Conservation (phyloP, 2,113 vertebrate species). For the Amphiprion percula region DNA sequence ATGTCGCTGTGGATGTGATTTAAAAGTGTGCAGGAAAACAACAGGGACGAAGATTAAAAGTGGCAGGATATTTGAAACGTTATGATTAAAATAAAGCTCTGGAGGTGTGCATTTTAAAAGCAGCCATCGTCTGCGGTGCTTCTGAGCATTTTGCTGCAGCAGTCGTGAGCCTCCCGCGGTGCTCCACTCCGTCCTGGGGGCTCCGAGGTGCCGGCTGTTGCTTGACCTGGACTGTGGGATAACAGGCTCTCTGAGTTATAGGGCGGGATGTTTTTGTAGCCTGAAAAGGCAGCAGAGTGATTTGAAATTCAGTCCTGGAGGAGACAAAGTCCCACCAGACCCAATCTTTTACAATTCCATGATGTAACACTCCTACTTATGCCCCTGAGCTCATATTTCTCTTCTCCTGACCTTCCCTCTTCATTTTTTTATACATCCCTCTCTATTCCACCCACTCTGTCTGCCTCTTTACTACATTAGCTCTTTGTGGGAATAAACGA, state of each 20-base stretch:
- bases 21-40: too few species aligned
- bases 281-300: conserved; percentile 35
- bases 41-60: too few species aligned
- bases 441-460: conserved; percentile 53
- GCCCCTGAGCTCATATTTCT: conserved; percentile 47
- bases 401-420: conserved; percentile 19
- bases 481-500: conserved; percentile 48
- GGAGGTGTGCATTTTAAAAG: too few species aligned
- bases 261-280: conserved; percentile 32
- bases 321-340: conserved; percentile 64
- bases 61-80: too few species aligned
- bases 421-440: conserved; percentile 17
- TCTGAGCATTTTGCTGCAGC: conserved; percentile 23
- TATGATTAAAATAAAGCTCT: too few species aligned
- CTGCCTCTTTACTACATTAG: conserved; percentile 35
- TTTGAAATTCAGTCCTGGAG: conserved; percentile 57
- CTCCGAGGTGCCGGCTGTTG: conserved; percentile 28
- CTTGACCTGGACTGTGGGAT: conserved; percentile 49
- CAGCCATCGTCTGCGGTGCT: too few species aligned
- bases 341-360: conserved; percentile 52
- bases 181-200: conserved; percentile 4
- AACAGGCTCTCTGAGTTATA: conserved; percentile 47
- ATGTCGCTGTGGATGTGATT: too few species aligned
- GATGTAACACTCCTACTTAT: conserved; percentile 65
- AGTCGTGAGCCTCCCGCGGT: not conserved